Percentiles rank a stretch among this genome's conserved stretches.
These are phyloP conservation scores for Nesogale talazaci DNA, from an alignment of 2,113 vertebrate genomes.

Conservation along the genomic window DNA sequence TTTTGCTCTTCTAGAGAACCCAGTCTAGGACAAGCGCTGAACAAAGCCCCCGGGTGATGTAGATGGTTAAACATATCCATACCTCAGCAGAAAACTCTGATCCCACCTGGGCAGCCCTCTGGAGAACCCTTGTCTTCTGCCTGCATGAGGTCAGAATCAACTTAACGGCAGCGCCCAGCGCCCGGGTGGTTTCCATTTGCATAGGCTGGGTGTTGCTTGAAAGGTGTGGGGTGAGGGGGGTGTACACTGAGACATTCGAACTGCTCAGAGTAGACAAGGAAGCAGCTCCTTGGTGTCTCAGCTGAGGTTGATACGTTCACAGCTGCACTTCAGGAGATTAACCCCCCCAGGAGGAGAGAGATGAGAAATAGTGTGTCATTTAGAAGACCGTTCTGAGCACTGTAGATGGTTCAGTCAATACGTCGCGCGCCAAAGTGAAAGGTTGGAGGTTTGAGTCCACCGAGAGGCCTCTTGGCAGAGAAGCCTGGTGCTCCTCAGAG, in stretches of 20 bases:
- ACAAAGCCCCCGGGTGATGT: not conserved
- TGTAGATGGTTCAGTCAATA: not conserved
- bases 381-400: not conserved
- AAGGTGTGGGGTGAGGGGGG: not conserved
- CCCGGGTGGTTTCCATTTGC: not conserved
- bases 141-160: not conserved
- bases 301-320: not conserved
- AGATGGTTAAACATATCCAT: not conserved
- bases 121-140: not conserved
- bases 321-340: not conserved
- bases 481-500: not conserved
- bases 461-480: not conserved
- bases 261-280: not conserved
- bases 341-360: not conserved
- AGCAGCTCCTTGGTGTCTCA: not conserved
- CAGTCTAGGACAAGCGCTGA: not conserved
- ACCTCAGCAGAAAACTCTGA: not conserved
- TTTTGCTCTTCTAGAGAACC: not conserved
- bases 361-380: not conserved
- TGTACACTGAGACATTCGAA: conserved; percentile 6
- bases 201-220: not conserved
- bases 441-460: not conserved
- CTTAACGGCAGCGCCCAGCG: not conserved
- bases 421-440: not conserved
- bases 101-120: not conserved